These are phyloP conservation scores for Lagopus leucura DNA, from an alignment of 2,113 vertebrate genomes.

Conservation along the genomic window DNA sequence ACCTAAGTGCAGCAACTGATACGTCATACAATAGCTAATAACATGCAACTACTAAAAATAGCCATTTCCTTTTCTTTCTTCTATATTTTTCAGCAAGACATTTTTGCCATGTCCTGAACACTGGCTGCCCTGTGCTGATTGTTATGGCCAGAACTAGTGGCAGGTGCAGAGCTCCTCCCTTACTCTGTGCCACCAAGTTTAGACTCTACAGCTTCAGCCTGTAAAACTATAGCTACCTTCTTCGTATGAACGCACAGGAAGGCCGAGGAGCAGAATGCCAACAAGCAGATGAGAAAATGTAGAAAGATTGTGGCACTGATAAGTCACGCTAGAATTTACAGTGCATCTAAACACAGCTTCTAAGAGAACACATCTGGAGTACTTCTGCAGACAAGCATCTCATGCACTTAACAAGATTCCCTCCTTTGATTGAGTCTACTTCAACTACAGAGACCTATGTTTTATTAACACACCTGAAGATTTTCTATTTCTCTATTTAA, in stretches of 20 bases:
- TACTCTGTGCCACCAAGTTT: not conserved
- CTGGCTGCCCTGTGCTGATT: not conserved
- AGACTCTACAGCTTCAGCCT: not conserved
- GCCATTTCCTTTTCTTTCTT: not conserved
- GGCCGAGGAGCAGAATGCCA: slow-evolving; percentile 22
- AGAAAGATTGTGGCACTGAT: not conserved
- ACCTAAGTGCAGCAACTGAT: not conserved
- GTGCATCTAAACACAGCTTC: not conserved
- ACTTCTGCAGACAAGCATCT: not conserved
- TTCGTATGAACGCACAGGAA: slow-evolving; percentile 13
- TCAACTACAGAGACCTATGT: not conserved
- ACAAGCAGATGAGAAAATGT: not conserved
- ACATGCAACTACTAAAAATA: not conserved
- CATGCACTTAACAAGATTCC: not conserved
- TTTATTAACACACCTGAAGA: not conserved
- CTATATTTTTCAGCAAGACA: not conserved
- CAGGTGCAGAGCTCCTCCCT: slow-evolving; percentile 39
- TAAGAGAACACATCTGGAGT: not conserved
- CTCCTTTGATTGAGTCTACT: not conserved
- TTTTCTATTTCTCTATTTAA: not conserved
- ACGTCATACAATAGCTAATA: not conserved
- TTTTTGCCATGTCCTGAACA: slow-evolving; percentile 1
- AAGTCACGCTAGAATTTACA: not conserved
- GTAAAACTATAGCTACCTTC: not conserved
- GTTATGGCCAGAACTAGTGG: not conserved